These are phyloP conservation scores for Platyrinchus mystaceus DNA, from an alignment of 2,797 vertebrate species.

Conservation along the genomic window DNA sequence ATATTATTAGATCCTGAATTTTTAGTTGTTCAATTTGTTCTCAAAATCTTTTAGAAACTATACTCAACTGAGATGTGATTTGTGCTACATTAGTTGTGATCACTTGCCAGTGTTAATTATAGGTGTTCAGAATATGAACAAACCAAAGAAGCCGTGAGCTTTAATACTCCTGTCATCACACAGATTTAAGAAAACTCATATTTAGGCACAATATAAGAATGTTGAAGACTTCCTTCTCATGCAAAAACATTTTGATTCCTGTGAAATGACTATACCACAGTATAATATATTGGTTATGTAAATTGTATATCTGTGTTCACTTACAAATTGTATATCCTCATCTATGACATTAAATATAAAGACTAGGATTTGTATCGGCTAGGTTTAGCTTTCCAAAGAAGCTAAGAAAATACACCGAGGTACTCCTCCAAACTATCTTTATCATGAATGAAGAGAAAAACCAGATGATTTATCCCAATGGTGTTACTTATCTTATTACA, in stretches of 20 bases:
- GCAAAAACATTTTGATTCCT: not conserved
- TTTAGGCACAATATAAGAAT: not conserved
- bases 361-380: not conserved
- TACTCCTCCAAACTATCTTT: not conserved
- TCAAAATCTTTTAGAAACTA: not conserved
- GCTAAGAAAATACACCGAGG: not conserved
- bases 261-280: not conserved
- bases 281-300: not conserved
- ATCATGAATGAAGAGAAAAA: not conserved
- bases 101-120: not conserved
- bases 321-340: not conserved
- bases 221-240: not conserved
- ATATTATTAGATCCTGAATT: not conserved
- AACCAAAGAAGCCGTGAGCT: not conserved
- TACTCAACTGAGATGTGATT: not conserved
- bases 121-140: not conserved
- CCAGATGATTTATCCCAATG: rapidly evolving
- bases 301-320: not conserved
- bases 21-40: not conserved
- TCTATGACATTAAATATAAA: not conserved
- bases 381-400: not conserved
- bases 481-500: not conserved
- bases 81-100: not conserved
- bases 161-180: not conserved
- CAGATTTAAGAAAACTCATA: not conserved